These are phyloP conservation scores for Syndactyla subalaris DNA, from an alignment of 2,797 vertebrate species.

Conservation along the genomic window DNA sequence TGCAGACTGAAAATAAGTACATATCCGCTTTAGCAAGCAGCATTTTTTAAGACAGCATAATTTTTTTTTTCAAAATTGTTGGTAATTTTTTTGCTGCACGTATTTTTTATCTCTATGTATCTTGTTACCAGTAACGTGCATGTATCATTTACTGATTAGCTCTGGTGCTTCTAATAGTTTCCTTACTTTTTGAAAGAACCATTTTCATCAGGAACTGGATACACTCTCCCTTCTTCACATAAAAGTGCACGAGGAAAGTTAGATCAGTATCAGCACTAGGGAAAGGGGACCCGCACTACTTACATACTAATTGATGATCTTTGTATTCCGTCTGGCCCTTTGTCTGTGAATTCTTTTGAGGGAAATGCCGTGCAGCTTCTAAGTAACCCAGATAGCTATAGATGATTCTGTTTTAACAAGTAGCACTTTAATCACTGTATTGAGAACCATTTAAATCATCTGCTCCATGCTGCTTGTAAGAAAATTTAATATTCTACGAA, in stretches of 20 bases:
- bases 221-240: neutral
- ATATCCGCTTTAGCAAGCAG: neutral
- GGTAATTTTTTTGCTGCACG: fast-evolving
- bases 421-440: neutral
- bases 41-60: neutral
- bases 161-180: neutral
- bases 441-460: neutral
- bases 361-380: neutral
- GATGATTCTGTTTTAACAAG: neutral
- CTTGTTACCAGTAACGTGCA: neutral
- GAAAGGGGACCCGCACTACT: neutral
- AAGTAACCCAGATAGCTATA: neutral
- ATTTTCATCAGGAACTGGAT: neutral
- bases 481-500: neutral
- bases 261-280: neutral
- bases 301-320: neutral
- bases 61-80: neutral
- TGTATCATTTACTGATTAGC: neutral
- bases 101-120: neutral
- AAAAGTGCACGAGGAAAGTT: neutral
- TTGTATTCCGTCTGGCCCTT: neutral
- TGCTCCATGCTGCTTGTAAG: neutral
- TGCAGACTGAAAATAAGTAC: neutral
- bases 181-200: neutral
- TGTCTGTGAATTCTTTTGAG: neutral